These are phyloP conservation scores for Eretmochelys imbricata DNA, from an alignment of 2,113 vertebrate species.

Conservation along the genomic window DNA sequence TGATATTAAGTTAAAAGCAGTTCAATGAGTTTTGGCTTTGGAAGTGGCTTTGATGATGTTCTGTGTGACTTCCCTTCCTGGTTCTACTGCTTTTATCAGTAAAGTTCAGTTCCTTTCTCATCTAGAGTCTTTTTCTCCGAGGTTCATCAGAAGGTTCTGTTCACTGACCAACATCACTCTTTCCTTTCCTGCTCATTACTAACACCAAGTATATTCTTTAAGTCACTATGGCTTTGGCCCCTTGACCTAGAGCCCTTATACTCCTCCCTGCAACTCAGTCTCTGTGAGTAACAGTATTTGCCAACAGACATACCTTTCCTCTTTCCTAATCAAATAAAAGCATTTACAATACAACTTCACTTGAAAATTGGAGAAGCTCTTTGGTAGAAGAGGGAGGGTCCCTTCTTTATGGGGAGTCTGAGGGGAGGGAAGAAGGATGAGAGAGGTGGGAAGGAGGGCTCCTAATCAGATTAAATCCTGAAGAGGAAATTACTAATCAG, in stretches of 20 bases:
- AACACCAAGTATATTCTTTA: not conserved
- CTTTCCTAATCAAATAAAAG: not conserved
- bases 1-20: constrained; percentile 43
- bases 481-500: not conserved
- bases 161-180: not conserved
- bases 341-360: not conserved
- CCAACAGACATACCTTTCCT: not conserved
- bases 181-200: not conserved
- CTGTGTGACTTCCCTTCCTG: not conserved
- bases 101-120: not conserved
- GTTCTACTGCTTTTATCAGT: not conserved
- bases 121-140: not conserved
- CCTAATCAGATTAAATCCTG: not conserved
- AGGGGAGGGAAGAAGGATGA: not conserved
- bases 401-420: not conserved
- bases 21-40: constrained; percentile 5
- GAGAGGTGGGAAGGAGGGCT: not conserved
- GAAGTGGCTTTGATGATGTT: constrained; percentile 43
- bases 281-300: not conserved
- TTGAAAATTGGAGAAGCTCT: not conserved
- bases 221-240: not conserved
- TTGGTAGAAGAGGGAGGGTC: not conserved
- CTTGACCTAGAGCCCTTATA: not conserved
- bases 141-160: not conserved
- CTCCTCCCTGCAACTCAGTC: not conserved